Evolutionary conservation across 2,888 invertebrate genomes (phyloP).

Genomic region (Stenodera caucasica): DNA sequence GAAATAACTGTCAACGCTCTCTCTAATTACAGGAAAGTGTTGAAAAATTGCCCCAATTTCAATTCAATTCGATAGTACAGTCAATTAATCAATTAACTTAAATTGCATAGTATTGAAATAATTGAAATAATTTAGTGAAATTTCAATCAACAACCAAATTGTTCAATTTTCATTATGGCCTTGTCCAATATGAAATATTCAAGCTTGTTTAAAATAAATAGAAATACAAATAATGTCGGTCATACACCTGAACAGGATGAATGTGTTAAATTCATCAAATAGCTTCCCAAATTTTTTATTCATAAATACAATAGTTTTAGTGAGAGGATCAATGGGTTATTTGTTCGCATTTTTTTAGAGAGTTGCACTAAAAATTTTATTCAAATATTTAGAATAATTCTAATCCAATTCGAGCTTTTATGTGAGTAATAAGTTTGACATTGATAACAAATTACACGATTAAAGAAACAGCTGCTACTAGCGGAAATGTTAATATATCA

Average conservation of each 20-base stretch:
- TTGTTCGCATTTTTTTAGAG: not conserved
- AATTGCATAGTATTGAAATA: too few relatives aligned
- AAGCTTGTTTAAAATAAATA: not conserved
- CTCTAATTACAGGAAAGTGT: not conserved
- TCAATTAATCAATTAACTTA: not conserved
- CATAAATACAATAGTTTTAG: not conserved
- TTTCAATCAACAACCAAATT: not conserved
- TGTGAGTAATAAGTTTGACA: not conserved
- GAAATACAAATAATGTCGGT: not conserved
- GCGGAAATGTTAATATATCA: constrained; percentile 13
- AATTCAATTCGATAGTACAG: not conserved
- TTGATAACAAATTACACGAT: constrained; percentile 14
- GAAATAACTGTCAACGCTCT: not conserved
- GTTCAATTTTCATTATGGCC: not conserved
- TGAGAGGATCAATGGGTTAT: not conserved
- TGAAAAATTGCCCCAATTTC: not conserved
- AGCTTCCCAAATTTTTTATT: not conserved
- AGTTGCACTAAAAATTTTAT: too few relatives aligned
- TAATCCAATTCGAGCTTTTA: not conserved
- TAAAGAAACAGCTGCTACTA: constrained; percentile 14
- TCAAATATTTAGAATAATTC: not conserved
- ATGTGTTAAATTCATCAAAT: not conserved
- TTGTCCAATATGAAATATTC: not conserved
- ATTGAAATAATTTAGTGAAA: not conserved
- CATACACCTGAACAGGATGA: not conserved